Conservation (phyloP, 1,140 invertebrate species). For the Drosophila repletoides region DNA sequence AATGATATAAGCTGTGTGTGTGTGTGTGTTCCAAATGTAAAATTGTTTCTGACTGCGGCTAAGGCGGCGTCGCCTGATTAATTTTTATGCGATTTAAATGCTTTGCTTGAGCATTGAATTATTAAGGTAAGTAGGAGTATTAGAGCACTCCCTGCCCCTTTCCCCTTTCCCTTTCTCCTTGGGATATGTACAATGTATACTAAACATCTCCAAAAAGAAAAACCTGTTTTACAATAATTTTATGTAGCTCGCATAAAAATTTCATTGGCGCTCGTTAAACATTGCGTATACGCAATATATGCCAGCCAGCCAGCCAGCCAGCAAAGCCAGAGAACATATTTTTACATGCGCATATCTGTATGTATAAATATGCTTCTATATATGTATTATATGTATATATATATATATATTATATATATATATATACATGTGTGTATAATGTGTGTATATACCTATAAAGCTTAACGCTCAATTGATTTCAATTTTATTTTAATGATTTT, state of each 20-base stretch:
- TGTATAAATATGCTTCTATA: neutral
- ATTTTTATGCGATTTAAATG: slow-evolving; percentile 64
- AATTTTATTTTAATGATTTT: slow-evolving; percentile 66
- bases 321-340: neutral
- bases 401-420: neutral
- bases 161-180: neutral
- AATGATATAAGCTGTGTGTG: slow-evolving; percentile 47
- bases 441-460: slow-evolving; percentile 22
- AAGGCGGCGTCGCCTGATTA: slow-evolving; percentile 44
- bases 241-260: slow-evolving; percentile 54
- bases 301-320: no score
- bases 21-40: slow-evolving; percentile 43
- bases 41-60: slow-evolving; percentile 34
- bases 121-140: slow-evolving; percentile 47
- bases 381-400: slow-evolving; percentile 12
- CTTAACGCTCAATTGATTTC: slow-evolving; percentile 63
- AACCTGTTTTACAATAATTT: slow-evolving; percentile 50
- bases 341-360: neutral
- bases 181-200: neutral
- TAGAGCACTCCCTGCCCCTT: neutral
- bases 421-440: slow-evolving; percentile 2
- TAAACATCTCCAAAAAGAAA: neutral
- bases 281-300: slow-evolving; percentile 45
- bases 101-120: slow-evolving; percentile 52
- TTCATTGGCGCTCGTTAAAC: slow-evolving; percentile 60